These are phyloP conservation scores for Panurus biarmicus DNA, from an alignment of 2,113 vertebrate genomes.

Conservation along the genomic window DNA sequence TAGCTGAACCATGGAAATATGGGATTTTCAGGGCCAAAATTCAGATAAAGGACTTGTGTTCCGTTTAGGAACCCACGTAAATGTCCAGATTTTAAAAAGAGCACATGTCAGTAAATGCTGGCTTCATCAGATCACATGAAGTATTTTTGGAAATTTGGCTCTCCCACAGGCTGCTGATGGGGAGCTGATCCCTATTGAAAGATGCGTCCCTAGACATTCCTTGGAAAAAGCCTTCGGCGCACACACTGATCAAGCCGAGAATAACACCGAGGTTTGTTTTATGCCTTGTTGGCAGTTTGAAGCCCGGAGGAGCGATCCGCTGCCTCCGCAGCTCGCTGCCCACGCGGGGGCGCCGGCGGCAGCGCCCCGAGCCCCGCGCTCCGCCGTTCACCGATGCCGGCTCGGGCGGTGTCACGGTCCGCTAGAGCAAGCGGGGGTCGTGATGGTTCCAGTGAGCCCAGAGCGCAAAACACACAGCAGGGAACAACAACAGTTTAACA, in stretches of 20 bases:
- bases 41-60: background rate
- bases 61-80: background rate
- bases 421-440: too few species aligned
- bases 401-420: too few species aligned
- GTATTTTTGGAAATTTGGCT: background rate
- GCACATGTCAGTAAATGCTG: background rate
- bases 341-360: background rate
- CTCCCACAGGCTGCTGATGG: background rate
- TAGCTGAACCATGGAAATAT: background rate
- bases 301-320: background rate
- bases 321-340: accelerated
- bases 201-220: background rate
- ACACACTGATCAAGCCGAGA: background rate
- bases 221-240: background rate
- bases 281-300: accelerated
- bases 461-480: too few species aligned
- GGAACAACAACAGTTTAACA: too few species aligned
- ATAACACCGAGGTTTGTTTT: background rate
- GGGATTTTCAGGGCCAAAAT: background rate
- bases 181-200: background rate
- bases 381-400: too few species aligned
- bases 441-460: too few species aligned
- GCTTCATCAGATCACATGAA: background rate
- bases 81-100: background rate
- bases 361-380: background rate